Evolutionary conservation across 2,113 vertebrate genomes (phyloP), one percentile per base, ranked within the genome.

Genomic region (Cephalopholis sonnerati): DNA sequence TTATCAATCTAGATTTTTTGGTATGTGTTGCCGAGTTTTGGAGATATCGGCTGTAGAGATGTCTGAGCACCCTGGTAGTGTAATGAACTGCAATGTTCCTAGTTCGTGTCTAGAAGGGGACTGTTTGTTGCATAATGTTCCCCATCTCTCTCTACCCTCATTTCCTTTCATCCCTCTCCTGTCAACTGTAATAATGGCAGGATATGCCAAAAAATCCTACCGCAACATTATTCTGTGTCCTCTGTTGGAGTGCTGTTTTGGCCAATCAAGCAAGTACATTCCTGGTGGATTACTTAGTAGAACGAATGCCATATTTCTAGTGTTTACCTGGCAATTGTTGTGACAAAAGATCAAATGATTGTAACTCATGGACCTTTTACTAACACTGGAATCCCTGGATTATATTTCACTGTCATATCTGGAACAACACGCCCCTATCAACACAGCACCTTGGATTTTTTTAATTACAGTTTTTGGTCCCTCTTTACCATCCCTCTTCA

Each of bases 81-180:
- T 36, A 7, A 36, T 36, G 32, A 36, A 36, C 32, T 7, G 7
- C 32, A 36, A 36, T 11, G 9, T 63, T 63, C n/a, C 20, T 15
- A 63, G 18, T 41, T 63, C 1, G 10, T 13, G n/a, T 41, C 54
- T 4, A 24, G 20, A 0, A 4, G 12, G 7, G 12, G 54, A 29
- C 24, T 59, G 4, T 44, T 20, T 64, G 22, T 39, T 63, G 73
- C 29, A 51, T 46, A 36, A 44, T 76, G 55, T 71, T 71, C 9
- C 7, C 4, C 15, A 57, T 55, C n/a, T 27, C 9, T 70, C 9
- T 70, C n/a, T 25, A 8, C 1, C 8, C 10, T 25, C 1, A 16
- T 17, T 16, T n/a, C 6, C 3, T 48, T 10, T n/a, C 24, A 4
- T 29, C 57, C 11, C 44, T 46, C 17, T 29, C 25, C 41, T 48